Conservation (phyloP, 2,888 invertebrate genomes). For the Apodemia zela region DNA sequence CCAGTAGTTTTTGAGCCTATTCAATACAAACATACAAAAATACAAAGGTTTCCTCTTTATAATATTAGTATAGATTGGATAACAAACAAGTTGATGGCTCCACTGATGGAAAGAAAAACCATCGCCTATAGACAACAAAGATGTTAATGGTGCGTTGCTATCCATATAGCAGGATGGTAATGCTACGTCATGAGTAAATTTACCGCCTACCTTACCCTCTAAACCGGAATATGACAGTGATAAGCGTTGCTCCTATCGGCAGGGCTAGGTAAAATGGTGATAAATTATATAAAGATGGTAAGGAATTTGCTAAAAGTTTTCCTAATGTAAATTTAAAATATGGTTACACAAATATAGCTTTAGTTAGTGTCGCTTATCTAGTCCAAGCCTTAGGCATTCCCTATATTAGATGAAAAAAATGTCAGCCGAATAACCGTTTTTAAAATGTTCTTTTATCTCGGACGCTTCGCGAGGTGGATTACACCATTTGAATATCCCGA, state of each 20-base stretch:
- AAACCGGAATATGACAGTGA: too few species aligned
- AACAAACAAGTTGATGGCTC: too few species aligned
- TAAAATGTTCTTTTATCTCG: background rate
- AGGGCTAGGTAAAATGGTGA: too few species aligned
- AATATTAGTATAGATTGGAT: too few species aligned
- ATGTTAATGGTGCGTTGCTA: background rate
- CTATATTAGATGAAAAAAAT: constrained; percentile 10
- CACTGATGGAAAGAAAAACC: too few species aligned
- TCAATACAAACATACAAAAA: too few species aligned
- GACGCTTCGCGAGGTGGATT: background rate
- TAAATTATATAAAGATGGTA: too few species aligned
- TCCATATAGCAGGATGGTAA: background rate
- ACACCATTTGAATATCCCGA: background rate
- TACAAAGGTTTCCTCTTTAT: too few species aligned
- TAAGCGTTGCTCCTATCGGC: too few species aligned
- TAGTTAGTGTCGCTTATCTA: background rate
- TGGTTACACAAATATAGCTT: background rate
- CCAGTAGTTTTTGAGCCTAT: too few species aligned
- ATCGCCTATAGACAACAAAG: background rate
- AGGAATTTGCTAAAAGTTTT: background rate
- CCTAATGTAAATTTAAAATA: background rate
- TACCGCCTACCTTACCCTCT: background rate
- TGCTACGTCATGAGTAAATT: background rate
- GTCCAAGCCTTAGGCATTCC: background rate
- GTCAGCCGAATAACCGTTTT: constrained; percentile 5